Base-by-base conservation (phyloP, 2,113 vertebrate genomes). In the Sialia sialis region DNA sequence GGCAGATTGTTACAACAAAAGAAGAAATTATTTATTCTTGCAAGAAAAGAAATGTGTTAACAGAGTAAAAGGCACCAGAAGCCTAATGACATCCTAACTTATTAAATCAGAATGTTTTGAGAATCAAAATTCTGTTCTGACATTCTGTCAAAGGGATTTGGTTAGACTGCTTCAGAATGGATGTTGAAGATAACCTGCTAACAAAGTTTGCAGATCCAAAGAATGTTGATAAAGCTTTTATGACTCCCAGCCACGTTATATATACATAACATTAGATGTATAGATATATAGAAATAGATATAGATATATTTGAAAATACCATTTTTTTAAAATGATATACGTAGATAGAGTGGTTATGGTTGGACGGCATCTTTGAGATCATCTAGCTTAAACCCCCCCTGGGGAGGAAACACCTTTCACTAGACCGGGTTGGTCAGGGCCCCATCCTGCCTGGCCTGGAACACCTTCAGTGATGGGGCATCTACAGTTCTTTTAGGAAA, bases 131-230 rank as follows among this genome's bases (percentile, higher is more conserved):
- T 89, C 51, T 54, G 27, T 83, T 83, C 86, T 84, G 83, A 66
- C 46, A 78, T 48, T 89, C 72, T 55, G 38, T 39, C 36, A 89
- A 81, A 43, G 17, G 12, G 36, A 74, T 63, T 69, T 63, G 10
- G 34, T 74, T 67, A 87, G 29, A 49, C 7, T 64, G 36, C 34
- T 75, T 39, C 6, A 7, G 34, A 29, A 73, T 19, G 19, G 54
- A 88, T 83, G 84, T 81, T 70, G 20, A 94, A 81, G 46, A 89
- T 49, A 58, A 74, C 38, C 20, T 41, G 8, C n/a, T 72, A 72
- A 63, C 21, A 34, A 62, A 72, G 8, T 67, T 76, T 73, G 59
- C 48, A 82, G 19, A 29, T 73, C 30, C 2, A 5, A 94, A 69
- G 9, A 69, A 60, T 10, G 21, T 10, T 58, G 44, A 66, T 44